Percentiles rank a stretch among this genome's conserved stretches.
Evolutionary conservation across 2,113 vertebrate species (phyloP).

Genomic region (Sterna hirundo): DNA sequence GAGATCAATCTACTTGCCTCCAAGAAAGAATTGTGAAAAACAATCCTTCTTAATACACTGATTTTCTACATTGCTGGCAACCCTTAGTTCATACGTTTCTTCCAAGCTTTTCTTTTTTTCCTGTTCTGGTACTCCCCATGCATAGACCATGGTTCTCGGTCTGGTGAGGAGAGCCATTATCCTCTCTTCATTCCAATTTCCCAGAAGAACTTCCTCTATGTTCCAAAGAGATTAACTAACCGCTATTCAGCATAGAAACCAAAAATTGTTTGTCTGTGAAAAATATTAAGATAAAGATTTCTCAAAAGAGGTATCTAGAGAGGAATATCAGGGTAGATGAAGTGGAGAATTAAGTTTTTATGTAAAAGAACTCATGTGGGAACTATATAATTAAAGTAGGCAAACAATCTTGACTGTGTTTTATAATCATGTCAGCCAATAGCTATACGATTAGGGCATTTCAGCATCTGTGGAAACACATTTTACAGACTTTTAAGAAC

Average conservation of each 20-base stretch:
- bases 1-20: neutral
- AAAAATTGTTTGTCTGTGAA: neutral
- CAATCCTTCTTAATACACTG: neutral
- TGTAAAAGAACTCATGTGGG: slow-evolving; percentile 28
- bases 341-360: slow-evolving; percentile 53
- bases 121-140: neutral
- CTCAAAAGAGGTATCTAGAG: neutral
- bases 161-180: neutral
- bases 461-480: neutral
- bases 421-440: slow-evolving; percentile 17
- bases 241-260: neutral
- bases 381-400: slow-evolving; percentile 11
- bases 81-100: neutral
- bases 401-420: slow-evolving; percentile 2
- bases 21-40: neutral
- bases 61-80: neutral
- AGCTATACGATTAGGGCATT: neutral
- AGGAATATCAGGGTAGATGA: slow-evolving; percentile 8
- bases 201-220: neutral
- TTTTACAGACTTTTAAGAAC: neutral
- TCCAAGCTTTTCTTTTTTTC: neutral
- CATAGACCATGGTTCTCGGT: neutral
- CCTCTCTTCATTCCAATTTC: neutral
- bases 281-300: slow-evolving; percentile 5
- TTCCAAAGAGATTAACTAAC: neutral